Percentiles rank a stretch among this genome's conserved stretches.
These are phyloP conservation scores for Willowsia nigromaculata DNA, from an alignment of 2,888 invertebrate species.

Conservation along the genomic window DNA sequence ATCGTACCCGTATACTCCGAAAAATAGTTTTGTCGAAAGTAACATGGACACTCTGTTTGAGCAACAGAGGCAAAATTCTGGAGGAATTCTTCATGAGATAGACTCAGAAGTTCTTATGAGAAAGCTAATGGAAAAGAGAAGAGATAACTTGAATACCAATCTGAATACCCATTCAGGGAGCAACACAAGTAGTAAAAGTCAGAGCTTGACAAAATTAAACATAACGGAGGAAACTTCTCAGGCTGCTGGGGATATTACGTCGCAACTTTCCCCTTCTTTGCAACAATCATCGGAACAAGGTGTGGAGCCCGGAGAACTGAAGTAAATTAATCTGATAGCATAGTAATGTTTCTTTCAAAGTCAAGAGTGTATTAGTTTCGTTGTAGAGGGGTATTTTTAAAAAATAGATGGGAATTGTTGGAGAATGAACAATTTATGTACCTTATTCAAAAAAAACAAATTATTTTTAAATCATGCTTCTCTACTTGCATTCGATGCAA, in stretches of 20 bases:
- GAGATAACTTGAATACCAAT: slow-evolving; percentile 62
- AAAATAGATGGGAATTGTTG: background rate
- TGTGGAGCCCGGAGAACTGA: background rate
- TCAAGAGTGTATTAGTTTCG: background rate
- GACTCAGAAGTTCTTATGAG: slow-evolving; percentile 77
- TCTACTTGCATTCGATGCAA: background rate
- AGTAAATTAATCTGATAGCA: slow-evolving; percentile 20
- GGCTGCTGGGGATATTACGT: slow-evolving; percentile 20
- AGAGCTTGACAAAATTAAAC: slow-evolving; percentile 75
- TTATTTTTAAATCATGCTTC: slow-evolving; percentile 44
- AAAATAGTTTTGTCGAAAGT: slow-evolving; percentile 80
- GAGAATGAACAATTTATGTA: background rate
- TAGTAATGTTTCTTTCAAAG: background rate
- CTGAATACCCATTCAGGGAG: slow-evolving; percentile 43
- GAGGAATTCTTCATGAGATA: slow-evolving; percentile 74
- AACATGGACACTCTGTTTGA: slow-evolving; percentile 78
- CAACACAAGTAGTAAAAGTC: slow-evolving; percentile 74
- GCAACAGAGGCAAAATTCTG: slow-evolving; percentile 62
- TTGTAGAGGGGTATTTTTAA: background rate
- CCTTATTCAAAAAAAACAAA: slow-evolving; percentile 20
- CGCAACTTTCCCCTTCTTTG: slow-evolving; percentile 42
- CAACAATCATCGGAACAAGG: slow-evolving; percentile 6
- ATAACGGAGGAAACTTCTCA: slow-evolving; percentile 37
- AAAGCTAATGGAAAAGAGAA: slow-evolving; percentile 75
- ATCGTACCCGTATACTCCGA: slow-evolving; percentile 80